These are phyloP conservation scores for Parauchenoglanis punctatus DNA, from an alignment of 2,797 vertebrate species.

Conservation along the genomic window DNA sequence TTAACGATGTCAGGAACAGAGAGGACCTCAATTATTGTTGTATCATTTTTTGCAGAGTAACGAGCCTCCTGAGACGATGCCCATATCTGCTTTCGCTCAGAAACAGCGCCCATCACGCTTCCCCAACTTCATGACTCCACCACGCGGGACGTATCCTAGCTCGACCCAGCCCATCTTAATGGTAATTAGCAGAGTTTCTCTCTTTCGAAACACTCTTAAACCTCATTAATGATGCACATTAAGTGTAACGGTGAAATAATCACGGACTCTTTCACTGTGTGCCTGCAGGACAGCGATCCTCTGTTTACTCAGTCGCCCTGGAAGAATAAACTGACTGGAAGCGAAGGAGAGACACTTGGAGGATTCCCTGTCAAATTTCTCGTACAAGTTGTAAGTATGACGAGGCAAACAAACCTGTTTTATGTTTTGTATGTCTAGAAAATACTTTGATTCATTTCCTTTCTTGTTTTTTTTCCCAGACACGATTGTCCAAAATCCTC, in stretches of 20 bases:
- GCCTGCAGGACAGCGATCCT: conserved; percentile 87
- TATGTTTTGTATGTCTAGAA: not conserved
- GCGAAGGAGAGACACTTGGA: conserved; percentile 91
- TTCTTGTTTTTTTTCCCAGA: conserved; percentile 70
- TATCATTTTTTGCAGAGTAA: conserved; percentile 81
- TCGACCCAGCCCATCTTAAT: conserved; percentile 88
- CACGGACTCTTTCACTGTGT: not conserved
- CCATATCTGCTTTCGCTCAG: conserved; percentile 95
- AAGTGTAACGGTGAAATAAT: not conserved
- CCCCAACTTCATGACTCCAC: conserved; percentile 87
- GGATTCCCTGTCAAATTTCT: conserved; percentile 98
- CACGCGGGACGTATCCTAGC: conserved; percentile 83
- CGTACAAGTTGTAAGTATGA: conserved; percentile 91
- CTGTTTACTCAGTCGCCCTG: conserved; percentile 92
- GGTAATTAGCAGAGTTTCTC: conserved; percentile 66
- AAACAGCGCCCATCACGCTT: conserved; percentile 92
- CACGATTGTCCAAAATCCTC: conserved; percentile 95
- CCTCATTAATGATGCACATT: not conserved
- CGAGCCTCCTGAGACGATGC: conserved; percentile 97
- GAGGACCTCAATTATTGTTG: not conserved
- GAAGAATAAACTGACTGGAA: conserved; percentile 88
- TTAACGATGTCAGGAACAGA: not conserved
- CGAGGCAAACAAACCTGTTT: not conserved
- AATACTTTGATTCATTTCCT: not conserved
- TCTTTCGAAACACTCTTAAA: not conserved